Percentiles rank a stretch among this genome's conserved stretches.
phyloP scores from a whole-genome alignment of 2,113 vertebrate species.

The Oreochromis tanganicae region DNA sequence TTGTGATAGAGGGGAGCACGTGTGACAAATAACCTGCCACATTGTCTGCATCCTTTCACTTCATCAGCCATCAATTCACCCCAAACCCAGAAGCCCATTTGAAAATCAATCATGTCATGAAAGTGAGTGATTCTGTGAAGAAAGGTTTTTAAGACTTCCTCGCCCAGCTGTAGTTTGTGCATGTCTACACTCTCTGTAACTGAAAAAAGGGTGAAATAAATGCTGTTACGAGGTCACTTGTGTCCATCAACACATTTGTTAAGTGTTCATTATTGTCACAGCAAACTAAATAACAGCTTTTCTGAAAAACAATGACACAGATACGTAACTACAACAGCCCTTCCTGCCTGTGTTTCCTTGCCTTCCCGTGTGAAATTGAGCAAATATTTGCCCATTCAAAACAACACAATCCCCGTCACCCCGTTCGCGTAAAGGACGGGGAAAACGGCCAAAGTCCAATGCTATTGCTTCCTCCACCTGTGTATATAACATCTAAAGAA shows the following conservation, averaged over 20 bases:
- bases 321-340: slow-evolving; percentile 35
- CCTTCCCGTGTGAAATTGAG: slow-evolving; percentile 50
- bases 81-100: slow-evolving; percentile 50
- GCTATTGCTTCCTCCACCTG: slow-evolving; percentile 29
- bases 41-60: slow-evolving; percentile 55
- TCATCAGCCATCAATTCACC: slow-evolving; percentile 66
- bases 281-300: slow-evolving; percentile 10
- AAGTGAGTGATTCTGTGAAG: slow-evolving; percentile 42
- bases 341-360: slow-evolving; percentile 50
- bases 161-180: neutral
- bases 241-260: slow-evolving; percentile 21
- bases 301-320: slow-evolving; percentile 56
- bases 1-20: slow-evolving; percentile 53
- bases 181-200: neutral
- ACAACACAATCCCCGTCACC: slow-evolving; percentile 35
- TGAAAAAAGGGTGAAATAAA: neutral
- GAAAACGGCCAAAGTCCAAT: neutral
- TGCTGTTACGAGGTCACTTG: neutral
- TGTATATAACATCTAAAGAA: slow-evolving; percentile 7
- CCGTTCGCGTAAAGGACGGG: slow-evolving; percentile 2
- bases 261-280: slow-evolving; percentile 32
- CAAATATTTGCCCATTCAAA: slow-evolving; percentile 45
- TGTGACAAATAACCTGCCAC: slow-evolving; percentile 69
- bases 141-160: slow-evolving; percentile 23
- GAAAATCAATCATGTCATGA: slow-evolving; percentile 64